phyloP scores from a whole-genome alignment of 1,140 invertebrate genomes.

The Zaprionus nigranus region DNA sequence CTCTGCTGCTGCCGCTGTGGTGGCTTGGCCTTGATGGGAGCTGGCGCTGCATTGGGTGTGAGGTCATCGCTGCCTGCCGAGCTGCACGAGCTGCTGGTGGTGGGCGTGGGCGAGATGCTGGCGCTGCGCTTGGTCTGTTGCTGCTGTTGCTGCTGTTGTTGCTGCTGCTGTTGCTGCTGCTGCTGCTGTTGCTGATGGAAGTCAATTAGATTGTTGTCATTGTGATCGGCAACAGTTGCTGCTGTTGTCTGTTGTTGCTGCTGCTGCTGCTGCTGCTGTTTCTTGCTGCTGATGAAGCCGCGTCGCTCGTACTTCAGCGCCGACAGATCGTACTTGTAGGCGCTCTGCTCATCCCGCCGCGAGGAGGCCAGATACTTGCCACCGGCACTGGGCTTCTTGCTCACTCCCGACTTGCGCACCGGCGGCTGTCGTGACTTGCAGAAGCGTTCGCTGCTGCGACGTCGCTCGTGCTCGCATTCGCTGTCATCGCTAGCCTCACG shows the following conservation, averaged over 20 bases:
- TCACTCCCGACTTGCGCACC: conserved; percentile 73
- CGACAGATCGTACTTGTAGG: conserved; percentile 82
- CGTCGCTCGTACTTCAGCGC: conserved; percentile 78
- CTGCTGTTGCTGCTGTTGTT: conserved; percentile 31
- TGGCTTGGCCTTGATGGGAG: conserved; percentile 58
- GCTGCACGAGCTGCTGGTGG: conserved; percentile 70
- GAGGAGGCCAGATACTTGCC: conserved; percentile 73
- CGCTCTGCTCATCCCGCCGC: conserved; percentile 71
- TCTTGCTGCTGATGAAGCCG: conserved; percentile 81
- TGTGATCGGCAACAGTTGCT: conserved; percentile 64
- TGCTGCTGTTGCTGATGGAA: conserved; percentile 66
- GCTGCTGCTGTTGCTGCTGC: conserved; percentile 21
- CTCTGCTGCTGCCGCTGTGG: conserved; percentile 60
- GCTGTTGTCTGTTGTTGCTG: conserved; percentile 48
- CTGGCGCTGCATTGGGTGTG: conserved; percentile 55
- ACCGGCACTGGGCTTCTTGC: conserved; percentile 64
- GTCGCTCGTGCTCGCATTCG: conserved; percentile 85
- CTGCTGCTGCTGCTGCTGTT: conserved; percentile 61
- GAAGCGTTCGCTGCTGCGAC: conserved; percentile 81
- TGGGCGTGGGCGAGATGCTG: conserved; percentile 64
- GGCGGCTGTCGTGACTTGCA: conserved; percentile 82
- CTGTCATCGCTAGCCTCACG: conserved; percentile 84
- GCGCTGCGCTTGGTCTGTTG: conserved; percentile 57
- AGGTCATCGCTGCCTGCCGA: conserved; percentile 74
- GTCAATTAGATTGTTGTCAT: conserved; percentile 84